Conservation (phyloP, 2,888 invertebrate species). For the Silvanus unidentatus region DNA sequence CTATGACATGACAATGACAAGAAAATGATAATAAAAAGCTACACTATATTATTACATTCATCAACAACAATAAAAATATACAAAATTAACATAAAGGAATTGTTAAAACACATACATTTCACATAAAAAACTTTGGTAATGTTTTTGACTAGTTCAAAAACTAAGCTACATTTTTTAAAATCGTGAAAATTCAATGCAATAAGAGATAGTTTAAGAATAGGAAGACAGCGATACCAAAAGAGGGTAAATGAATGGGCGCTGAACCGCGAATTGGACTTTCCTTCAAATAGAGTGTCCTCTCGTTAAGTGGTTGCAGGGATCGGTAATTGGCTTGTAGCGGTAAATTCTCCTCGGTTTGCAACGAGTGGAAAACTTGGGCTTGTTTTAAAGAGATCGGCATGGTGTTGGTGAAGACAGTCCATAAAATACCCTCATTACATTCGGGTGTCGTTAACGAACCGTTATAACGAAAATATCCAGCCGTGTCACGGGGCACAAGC, state of each 20-base stretch:
- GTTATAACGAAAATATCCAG: constrained; percentile 51
- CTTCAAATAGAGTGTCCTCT: constrained; percentile 31
- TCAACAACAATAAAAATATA: no score
- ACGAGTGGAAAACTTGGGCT: no score
- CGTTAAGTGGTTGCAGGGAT: constrained; percentile 41
- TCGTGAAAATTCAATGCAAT: no score
- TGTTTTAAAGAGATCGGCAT: constrained; percentile 47
- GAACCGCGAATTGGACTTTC: constrained; percentile 21
- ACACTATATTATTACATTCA: no score
- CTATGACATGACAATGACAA: no score
- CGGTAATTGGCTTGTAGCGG: constrained; percentile 49
- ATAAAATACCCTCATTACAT: constrained; percentile 68
- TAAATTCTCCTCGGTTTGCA: constrained; percentile 24
- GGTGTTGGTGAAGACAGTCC: constrained; percentile 60
- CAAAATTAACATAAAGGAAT: not conserved
- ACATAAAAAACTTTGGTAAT: not conserved
- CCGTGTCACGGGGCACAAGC: constrained; percentile 53
- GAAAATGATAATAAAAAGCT: no score
- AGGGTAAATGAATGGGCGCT: no score
- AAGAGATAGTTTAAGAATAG: no score
- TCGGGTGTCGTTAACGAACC: constrained; percentile 72
- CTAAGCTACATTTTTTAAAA: no score
- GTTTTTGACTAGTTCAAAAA: not conserved
- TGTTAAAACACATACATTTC: not conserved
- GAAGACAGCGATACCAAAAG: no score